Evolutionary conservation across 2,113 vertebrate species (phyloP).

Genomic region (Panurus biarmicus): DNA sequence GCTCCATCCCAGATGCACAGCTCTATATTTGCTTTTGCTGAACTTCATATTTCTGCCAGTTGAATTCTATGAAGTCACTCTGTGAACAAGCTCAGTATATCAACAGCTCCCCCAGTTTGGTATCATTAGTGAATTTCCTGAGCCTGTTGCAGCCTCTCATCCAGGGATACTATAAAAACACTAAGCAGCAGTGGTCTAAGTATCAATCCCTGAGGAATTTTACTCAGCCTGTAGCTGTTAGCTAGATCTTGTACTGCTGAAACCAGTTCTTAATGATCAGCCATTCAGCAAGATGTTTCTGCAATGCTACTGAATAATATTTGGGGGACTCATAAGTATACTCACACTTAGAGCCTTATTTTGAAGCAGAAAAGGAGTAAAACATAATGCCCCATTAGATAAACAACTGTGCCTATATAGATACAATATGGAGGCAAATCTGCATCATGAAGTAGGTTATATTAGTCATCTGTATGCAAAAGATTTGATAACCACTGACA

Average conservation of each 20-base stretch:
- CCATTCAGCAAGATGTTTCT: not conserved
- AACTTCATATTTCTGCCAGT: not conserved
- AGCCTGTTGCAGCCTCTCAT: not conserved
- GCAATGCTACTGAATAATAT: not conserved
- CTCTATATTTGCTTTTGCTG: not conserved
- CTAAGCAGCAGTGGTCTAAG: not conserved
- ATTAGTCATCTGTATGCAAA: not conserved
- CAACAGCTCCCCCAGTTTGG: not conserved
- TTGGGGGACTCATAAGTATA: not conserved
- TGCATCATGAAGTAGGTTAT: not conserved
- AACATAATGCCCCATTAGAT: not conserved
- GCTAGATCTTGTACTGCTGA: not conserved
- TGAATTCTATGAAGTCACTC: not conserved
- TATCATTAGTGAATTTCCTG: not conserved
- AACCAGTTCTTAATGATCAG: not conserved
- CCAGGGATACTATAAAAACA: not conserved
- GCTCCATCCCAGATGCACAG: not conserved
- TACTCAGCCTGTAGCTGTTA: not conserved
- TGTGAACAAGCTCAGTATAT: not conserved
- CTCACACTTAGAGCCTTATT: not conserved
- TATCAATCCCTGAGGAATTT: not conserved
- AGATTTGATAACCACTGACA: not conserved
- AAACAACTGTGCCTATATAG: not conserved
- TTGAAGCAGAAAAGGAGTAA: not conserved
- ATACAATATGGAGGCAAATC: not conserved